These are phyloP conservation scores for Ctenochaetus hawaiiensis DNA, from an alignment of 2,797 vertebrate genomes.

Conservation along the genomic window DNA sequence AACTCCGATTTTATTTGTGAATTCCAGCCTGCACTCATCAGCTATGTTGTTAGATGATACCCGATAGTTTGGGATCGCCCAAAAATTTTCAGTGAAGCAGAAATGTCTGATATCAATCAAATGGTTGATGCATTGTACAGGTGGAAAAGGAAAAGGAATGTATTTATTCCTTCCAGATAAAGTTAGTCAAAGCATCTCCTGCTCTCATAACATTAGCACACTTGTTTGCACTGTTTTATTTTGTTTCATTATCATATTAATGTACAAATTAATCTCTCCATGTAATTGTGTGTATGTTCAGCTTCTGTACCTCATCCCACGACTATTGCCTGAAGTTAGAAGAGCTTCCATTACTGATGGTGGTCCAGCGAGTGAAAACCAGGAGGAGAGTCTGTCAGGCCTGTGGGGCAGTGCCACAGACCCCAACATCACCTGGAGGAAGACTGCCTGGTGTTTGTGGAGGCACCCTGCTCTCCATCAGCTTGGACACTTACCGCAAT, in stretches of 20 bases:
- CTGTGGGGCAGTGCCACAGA: constrained; percentile 75
- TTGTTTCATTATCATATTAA: background rate
- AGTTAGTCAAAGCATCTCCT: background rate
- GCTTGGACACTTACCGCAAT: constrained; percentile 70
- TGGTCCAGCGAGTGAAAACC: constrained; percentile 14
- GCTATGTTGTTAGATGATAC: too few relatives aligned
- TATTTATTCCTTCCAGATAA: background rate
- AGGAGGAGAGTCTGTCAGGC: background rate
- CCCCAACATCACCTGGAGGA: constrained; percentile 71
- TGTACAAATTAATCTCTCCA: background rate
- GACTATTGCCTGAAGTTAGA: constrained; percentile 86
- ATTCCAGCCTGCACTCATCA: too few relatives aligned
- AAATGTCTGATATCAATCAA: background rate
- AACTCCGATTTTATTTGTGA: background rate
- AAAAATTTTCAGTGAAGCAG: background rate
- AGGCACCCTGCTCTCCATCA: constrained; percentile 76
- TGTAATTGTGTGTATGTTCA: constrained; percentile 35
- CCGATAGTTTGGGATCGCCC: too few relatives aligned
- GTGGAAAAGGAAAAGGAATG: background rate
- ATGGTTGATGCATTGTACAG: too few relatives aligned
- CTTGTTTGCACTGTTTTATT: background rate
- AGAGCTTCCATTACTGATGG: background rate
- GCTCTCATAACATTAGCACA: background rate
- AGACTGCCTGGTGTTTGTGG: constrained; percentile 86
- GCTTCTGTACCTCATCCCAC: constrained; percentile 87